These are phyloP conservation scores for Ctenomys sociabilis DNA, from an alignment of 2,113 vertebrate genomes.

Conservation along the genomic window DNA sequence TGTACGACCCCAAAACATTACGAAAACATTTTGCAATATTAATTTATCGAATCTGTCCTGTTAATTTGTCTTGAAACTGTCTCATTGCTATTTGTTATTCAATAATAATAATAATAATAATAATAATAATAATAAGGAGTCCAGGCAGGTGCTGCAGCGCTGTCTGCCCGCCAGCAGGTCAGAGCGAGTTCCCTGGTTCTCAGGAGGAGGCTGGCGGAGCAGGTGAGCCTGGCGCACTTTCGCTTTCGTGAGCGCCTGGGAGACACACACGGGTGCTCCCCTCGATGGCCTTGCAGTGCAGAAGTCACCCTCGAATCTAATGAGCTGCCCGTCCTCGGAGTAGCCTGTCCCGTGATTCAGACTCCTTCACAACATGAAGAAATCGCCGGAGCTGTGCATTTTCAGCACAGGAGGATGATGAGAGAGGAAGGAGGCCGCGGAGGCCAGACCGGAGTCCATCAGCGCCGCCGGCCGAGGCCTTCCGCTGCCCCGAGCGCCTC, in stretches of 20 bases:
- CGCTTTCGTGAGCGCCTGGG: not conserved
- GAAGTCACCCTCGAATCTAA: not conserved
- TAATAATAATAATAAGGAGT: not conserved
- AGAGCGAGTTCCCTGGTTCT: not conserved
- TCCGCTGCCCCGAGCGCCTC: not conserved
- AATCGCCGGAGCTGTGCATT: not conserved
- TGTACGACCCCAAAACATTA: no score
- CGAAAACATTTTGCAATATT: no score
- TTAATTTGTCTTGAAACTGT: no score
- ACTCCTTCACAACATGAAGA: not conserved
- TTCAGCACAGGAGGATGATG: not conserved
- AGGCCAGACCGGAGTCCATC: not conserved
- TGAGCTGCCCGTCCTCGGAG: not conserved
- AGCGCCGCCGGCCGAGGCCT: no score
- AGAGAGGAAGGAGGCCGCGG: not conserved
- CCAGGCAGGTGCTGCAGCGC: not conserved
- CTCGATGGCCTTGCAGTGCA: not conserved
- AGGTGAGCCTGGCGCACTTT: fast-evolving
- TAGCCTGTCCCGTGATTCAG: not conserved
- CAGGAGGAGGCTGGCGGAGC: not conserved
- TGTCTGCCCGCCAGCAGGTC: not conserved
- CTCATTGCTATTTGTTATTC: no score
- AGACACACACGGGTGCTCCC: not conserved
- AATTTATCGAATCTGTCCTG: no score
- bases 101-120: no score